A percentile compares a stretch with the other conserved stretches of the same genome.
These are phyloP conservation scores for Gryllus bimaculatus DNA, from an alignment of 1,140 invertebrate genomes.

Conservation along the genomic window DNA sequence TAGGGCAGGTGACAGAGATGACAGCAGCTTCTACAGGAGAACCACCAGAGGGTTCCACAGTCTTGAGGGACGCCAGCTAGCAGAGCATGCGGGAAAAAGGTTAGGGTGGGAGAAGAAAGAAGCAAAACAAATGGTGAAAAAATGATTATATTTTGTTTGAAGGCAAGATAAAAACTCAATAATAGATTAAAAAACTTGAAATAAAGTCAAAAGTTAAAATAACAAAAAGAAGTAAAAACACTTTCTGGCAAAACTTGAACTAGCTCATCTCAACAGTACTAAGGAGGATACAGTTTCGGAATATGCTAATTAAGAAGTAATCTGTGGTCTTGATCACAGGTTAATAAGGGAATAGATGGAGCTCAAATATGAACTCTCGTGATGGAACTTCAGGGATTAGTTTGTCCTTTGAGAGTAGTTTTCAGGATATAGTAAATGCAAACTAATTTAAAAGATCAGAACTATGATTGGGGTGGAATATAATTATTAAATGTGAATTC, in stretches of 20 bases:
- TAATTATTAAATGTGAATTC: too few relatives aligned
- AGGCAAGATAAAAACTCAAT: background rate
- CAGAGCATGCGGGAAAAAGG: slow-evolving; percentile 5
- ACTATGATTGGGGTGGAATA: too few relatives aligned
- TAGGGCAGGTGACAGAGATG: slow-evolving; percentile 7
- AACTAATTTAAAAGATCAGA: too few relatives aligned
- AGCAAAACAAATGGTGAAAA: slow-evolving; percentile 14
- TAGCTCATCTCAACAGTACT: background rate
- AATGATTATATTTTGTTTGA: slow-evolving; percentile 5
- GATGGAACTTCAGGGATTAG: too few relatives aligned
- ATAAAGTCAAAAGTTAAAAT: background rate
- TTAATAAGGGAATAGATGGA: too few relatives aligned
- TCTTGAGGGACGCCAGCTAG: slow-evolving; percentile 8
- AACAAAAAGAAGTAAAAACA: background rate
- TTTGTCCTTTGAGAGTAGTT: too few relatives aligned
- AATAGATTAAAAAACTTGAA: background rate
- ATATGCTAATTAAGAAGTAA: too few relatives aligned
- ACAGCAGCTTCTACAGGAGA: slow-evolving; percentile 12
- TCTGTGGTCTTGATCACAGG: too few relatives aligned
- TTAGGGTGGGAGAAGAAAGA: slow-evolving; percentile 9
- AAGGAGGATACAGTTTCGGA: too few relatives aligned
- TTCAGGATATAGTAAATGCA: too few relatives aligned
- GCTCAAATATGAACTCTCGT: too few relatives aligned
- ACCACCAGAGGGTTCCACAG: slow-evolving; percentile 7
- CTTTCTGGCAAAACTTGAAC: slow-evolving; percentile 1